phyloP scores from a whole-genome alignment of 1,140 invertebrate genomes.

The Cydia pomonella region DNA sequence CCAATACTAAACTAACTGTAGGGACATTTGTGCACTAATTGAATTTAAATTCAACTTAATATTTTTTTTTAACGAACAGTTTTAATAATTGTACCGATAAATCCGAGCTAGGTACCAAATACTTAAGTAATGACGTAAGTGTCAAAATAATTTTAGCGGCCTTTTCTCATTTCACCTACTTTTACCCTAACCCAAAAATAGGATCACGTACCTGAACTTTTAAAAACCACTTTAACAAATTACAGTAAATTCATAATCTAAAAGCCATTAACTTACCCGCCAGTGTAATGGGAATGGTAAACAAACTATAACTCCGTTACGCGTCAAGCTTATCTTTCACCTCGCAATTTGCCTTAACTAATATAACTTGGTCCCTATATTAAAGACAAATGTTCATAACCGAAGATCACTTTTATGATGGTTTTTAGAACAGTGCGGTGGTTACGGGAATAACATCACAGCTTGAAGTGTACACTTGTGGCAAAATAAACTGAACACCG shows the following conservation, averaged over 20 bases:
- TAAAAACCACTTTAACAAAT: slow-evolving; percentile 19
- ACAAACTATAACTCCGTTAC: slow-evolving; percentile 32
- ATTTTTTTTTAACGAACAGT: too few species aligned
- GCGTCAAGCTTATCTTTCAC: slow-evolving; percentile 10
- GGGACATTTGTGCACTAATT: too few species aligned
- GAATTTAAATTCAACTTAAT: too few species aligned
- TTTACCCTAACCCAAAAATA: neutral
- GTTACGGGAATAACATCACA: neutral
- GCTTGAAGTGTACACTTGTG: slow-evolving; percentile 13
- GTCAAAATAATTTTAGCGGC: too few species aligned
- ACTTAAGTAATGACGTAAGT: too few species aligned
- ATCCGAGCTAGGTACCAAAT: too few species aligned
- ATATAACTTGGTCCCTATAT: neutral
- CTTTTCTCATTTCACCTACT: too few species aligned
- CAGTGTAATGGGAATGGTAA: slow-evolving; percentile 26
- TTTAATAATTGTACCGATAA: too few species aligned
- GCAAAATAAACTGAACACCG: slow-evolving; percentile 19
- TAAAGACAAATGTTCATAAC: neutral
- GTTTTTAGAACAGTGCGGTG: too few species aligned
- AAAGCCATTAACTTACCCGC: slow-evolving; percentile 3
- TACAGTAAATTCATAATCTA: slow-evolving; percentile 21
- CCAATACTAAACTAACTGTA: too few species aligned
- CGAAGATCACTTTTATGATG: neutral
- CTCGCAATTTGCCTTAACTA: neutral
- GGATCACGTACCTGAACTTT: neutral